A percentile compares a stretch with the other conserved stretches of the same genome.
phyloP scores from a whole-genome alignment of 2,113 vertebrate species.

The Rhabdornis inornatus region DNA sequence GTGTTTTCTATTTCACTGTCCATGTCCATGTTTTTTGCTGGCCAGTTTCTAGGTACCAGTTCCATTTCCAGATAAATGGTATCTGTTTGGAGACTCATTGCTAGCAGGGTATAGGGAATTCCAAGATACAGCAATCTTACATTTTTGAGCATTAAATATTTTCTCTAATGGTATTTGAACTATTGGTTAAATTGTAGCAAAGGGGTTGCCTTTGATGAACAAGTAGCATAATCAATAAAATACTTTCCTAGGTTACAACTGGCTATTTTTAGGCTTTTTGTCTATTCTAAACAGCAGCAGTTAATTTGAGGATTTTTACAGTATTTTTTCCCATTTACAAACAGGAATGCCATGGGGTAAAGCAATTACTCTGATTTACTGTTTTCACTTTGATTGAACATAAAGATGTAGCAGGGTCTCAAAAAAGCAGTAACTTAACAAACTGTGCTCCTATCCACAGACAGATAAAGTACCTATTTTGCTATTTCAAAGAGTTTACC shows the following conservation, averaged over 20 bases:
- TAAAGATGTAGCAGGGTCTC: constrained; percentile 68
- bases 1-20: background rate
- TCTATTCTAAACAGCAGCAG: constrained; percentile 62
- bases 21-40: background rate
- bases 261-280: constrained; percentile 49
- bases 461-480: constrained; percentile 73
- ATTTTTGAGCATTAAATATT: constrained; percentile 44
- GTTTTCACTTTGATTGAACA: constrained; percentile 72
- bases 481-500: constrained; percentile 68
- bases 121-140: background rate
- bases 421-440: constrained; percentile 68
- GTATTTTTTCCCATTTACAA: constrained; percentile 69
- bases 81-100: background rate
- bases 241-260: background rate
- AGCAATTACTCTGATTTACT: constrained; percentile 80
- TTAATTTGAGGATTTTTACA: constrained; percentile 73
- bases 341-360: constrained; percentile 68
- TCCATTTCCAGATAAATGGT: constrained; percentile 18
- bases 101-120: constrained; percentile 38
- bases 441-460: constrained; percentile 62
- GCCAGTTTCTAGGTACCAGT: background rate
- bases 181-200: background rate
- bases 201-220: constrained; percentile 39
- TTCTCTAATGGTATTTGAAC: constrained; percentile 45
- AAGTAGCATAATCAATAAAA: constrained; percentile 63